Percentiles rank a stretch among this genome's conserved stretches.
Evolutionary conservation across 2,888 invertebrate genomes (phyloP).

Genomic region (Pristionchus japonicus): DNA sequence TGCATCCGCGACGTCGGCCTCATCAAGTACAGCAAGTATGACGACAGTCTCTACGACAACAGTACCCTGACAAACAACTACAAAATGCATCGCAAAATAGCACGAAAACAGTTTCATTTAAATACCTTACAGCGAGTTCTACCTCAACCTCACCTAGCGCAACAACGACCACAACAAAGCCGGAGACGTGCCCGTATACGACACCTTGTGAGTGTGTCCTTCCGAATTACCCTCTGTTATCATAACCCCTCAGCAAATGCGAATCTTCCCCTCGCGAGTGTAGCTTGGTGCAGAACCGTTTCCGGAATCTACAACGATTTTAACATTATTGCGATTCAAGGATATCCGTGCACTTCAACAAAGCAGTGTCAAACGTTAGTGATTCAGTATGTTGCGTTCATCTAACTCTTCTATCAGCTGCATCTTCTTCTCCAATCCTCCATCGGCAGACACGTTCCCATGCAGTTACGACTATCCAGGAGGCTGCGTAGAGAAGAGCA

Average conservation of each 20-base stretch:
- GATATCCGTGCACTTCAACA: neutral
- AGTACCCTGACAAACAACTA: no score
- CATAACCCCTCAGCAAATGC: neutral
- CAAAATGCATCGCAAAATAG: no score
- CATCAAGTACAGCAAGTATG: no score
- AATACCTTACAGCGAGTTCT: neutral
- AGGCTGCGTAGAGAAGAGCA: neutral
- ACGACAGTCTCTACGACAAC: no score
- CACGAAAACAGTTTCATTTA: no score
- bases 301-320: neutral
- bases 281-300: neutral
- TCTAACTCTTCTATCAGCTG: neutral
- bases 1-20: no score
- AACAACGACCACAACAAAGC: neutral
- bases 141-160: no score
- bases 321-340: neutral
- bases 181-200: neutral
- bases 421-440: neutral
- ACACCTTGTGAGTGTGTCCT: neutral
- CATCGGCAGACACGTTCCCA: neutral
- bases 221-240: neutral
- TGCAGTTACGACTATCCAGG: neutral
- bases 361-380: neutral
- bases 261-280: no score
- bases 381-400: neutral